Conservation (phyloP, 2,797 vertebrate species). For the Remorina albescens region DNA sequence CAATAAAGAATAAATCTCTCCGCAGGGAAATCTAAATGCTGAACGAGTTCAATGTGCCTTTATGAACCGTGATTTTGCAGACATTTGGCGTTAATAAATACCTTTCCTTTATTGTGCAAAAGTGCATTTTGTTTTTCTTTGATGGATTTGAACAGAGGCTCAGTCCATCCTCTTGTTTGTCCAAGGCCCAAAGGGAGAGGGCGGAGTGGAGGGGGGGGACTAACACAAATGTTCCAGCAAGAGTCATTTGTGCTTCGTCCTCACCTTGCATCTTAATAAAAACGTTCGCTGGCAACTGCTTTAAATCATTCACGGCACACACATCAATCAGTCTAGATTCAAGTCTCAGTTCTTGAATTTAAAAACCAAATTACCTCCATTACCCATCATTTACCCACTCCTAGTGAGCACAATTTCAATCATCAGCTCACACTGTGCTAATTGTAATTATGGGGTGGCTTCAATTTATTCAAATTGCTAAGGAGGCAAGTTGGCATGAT, state of each 20-base stretch:
- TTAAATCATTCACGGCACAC: conserved; percentile 79
- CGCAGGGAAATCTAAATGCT: neutral
- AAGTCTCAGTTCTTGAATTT: conserved; percentile 88
- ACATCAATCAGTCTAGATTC: conserved; percentile 84
- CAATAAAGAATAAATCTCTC: neutral
- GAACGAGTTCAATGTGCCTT: neutral
- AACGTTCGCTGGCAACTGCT: conserved; percentile 77
- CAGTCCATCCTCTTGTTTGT: conserved; percentile 27
- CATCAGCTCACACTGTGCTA: conserved; percentile 88
- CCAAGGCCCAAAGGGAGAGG: neutral
- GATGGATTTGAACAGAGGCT: too few species aligned
- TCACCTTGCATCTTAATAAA: conserved; percentile 81
- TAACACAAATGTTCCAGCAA: conserved; percentile 49
- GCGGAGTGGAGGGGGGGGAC: conserved; percentile 21
- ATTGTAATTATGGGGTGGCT: conserved; percentile 90
- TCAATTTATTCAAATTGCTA: conserved; percentile 87
- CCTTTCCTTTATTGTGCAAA: conserved; percentile 11
- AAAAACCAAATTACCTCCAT: conserved; percentile 87
- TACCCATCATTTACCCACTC: conserved; percentile 87
- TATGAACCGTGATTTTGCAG: conserved; percentile 5
- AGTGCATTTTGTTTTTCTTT: conserved; percentile 9
- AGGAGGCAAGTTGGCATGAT: conserved; percentile 86
- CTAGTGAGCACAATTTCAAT: conserved; percentile 87
- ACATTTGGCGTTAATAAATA: conserved; percentile 5
- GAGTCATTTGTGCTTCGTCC: conserved; percentile 79